Base-by-base conservation (phyloP, 2,888 invertebrate species). In the Hanleya hanleyi region DNA sequence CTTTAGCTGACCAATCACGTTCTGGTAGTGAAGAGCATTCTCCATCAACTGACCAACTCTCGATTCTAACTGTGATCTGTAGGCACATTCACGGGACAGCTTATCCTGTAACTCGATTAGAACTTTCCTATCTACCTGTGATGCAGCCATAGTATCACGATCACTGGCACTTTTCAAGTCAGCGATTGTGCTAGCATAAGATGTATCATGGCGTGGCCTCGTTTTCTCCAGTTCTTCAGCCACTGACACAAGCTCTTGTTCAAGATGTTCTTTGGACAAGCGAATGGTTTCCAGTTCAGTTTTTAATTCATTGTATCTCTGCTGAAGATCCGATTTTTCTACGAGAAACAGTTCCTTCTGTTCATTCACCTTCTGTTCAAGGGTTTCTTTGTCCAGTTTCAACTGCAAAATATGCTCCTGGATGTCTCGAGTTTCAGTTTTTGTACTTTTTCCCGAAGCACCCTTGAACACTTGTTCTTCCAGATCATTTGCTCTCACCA, bases 291-390 rank as follows among this genome's bases (percentile, higher is more conserved):
- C 67, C 64, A 75, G n/a, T 29, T 67, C 67, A 4, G 32, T 29
- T 22, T 51, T 36, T 15, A 71, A 35, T 15, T 32, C 18, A 15
- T 64, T 37, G 36, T 38, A 67, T 18, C 36, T 65, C 26, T 36
- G 75, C 32, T 77, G 70, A 49, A 81, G 73, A 35, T 79, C 76
- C 33, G 66, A 41, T 61, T 79, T 79, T 71, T 81, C 81, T 49
- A 79, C 74, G 12, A 65, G 75, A 47, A 77, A 70, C 22, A 67
- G 50, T 41, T 77, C 81, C 64, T 75, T 74, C 18, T 78, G 73
- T 36, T 35, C 71, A 32, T 77, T 69, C 15, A 77, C 22, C 66
- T 76, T 76, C 68, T 74, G 66, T 32, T 69, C 12, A n/a, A 79
- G 69, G 33, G 38, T 65, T 65, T 75, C 74, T 70, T 74, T 76